These are phyloP conservation scores for Orthosia cruda DNA, from an alignment of 2,888 invertebrate genomes.

Conservation along the genomic window DNA sequence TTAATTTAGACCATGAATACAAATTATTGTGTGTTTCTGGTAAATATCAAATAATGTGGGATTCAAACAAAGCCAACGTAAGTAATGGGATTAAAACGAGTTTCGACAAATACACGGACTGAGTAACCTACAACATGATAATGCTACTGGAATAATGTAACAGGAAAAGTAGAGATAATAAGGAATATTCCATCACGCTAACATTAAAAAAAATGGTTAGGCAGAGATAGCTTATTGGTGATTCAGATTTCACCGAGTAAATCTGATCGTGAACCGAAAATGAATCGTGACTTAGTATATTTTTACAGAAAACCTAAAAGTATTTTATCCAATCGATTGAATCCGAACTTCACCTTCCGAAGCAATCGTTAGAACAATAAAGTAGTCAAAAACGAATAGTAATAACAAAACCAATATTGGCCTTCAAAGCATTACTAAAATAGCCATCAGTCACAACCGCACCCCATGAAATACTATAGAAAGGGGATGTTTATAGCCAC, in stretches of 20 bases:
- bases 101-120: slow-evolving; percentile 33
- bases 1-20: slow-evolving; percentile 50
- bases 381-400: slow-evolving; percentile 71
- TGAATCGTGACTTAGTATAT: not conserved
- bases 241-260: not conserved
- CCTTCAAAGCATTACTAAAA: slow-evolving; percentile 77
- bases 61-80: slow-evolving; percentile 54
- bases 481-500: slow-evolving; percentile 75
- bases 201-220: not conserved
- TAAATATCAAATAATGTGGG: slow-evolving; percentile 57
- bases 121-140: slow-evolving; percentile 22
- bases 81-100: slow-evolving; percentile 64
- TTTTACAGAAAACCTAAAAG: slow-evolving; percentile 5
- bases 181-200: not conserved
- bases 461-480: slow-evolving; percentile 75
- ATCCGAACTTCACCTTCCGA: slow-evolving; percentile 10
- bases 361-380: not conserved
- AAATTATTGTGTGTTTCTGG: slow-evolving; percentile 55
- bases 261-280: not conserved
- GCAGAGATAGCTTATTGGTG: no score
- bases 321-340: not conserved
- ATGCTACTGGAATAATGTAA: slow-evolving; percentile 56
- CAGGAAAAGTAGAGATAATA: slow-evolving; percentile 66
- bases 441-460: slow-evolving; percentile 78
- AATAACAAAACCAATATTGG: slow-evolving; percentile 77